phyloP scores from a whole-genome alignment of 2,797 vertebrate genomes.

The Anniella stebbinsi region DNA sequence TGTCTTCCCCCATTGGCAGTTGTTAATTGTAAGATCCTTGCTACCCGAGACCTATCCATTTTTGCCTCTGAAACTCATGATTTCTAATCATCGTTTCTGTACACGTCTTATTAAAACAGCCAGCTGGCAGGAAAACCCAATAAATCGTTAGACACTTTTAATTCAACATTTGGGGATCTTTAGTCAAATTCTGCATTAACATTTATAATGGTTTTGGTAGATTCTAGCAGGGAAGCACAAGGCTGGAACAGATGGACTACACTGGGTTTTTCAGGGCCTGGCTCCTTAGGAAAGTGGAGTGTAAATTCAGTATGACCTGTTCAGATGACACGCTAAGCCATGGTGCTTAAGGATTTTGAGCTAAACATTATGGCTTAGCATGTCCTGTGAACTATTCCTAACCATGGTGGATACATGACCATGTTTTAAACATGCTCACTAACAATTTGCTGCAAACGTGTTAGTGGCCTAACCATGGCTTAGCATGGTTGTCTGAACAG shows the following conservation, averaged over 20 bases:
- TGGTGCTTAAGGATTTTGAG: too few relatives aligned
- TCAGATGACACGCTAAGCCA: too few relatives aligned
- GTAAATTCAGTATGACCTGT: not conserved
- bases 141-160: not conserved
- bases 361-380: too few relatives aligned
- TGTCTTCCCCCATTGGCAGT: too few relatives aligned
- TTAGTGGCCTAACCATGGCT: too few relatives aligned
- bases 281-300: not conserved
- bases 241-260: not conserved
- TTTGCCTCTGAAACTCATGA: not conserved
- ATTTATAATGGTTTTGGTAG: slow-evolving; percentile 14
- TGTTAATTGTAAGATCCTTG: too few relatives aligned
- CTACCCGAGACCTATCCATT: not conserved
- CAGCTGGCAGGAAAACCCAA: slow-evolving; percentile 30
- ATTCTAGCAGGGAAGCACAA: too few relatives aligned
- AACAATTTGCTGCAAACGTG: too few relatives aligned
- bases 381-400: too few relatives aligned
- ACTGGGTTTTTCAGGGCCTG: not conserved
- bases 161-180: slow-evolving; percentile 15
- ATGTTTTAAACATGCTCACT: too few relatives aligned
- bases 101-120: slow-evolving; percentile 22
- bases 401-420: too few relatives aligned
- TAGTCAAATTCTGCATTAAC: slow-evolving; percentile 35
- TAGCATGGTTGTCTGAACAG: too few relatives aligned
- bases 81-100: slow-evolving; percentile 18